A percentile compares a stretch with the other conserved stretches of the same genome.
Conservation (phyloP, 2,113 vertebrate species). For the Sprattus sprattus region DNA sequence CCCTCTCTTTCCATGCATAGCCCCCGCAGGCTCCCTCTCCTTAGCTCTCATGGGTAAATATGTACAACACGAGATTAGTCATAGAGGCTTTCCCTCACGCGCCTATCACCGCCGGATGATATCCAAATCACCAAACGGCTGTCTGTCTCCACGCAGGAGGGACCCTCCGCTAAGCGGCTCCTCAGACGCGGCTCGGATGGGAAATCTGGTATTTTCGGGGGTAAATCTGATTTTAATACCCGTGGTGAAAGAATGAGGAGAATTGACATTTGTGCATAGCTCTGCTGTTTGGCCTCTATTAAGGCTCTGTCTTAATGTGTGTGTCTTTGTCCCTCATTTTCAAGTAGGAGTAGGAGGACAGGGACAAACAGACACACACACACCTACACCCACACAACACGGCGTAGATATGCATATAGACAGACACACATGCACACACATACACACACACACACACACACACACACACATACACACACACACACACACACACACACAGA, state of each 20-base stretch:
- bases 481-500: not conserved
- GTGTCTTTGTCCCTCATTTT: not conserved
- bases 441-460: slow-evolving; percentile 14
- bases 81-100: slow-evolving; percentile 33
- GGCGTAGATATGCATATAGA: not conserved
- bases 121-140: slow-evolving; percentile 5
- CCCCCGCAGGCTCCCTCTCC: not conserved
- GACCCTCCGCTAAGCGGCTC: not conserved
- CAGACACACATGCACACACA: slow-evolving; percentile 19
- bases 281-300: not conserved
- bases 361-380: not conserved
- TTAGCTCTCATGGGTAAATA: slow-evolving; percentile 32
- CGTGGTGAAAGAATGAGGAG: slow-evolving; percentile 11
- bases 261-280: slow-evolving; percentile 12
- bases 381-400: not conserved
- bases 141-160: not conserved
- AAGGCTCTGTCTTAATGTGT: not conserved
- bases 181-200: not conserved
- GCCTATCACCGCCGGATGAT: not conserved
- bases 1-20: not conserved
- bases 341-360: not conserved
- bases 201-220: slow-evolving; percentile 6
- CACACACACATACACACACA: not conserved
- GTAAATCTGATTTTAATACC: slow-evolving; percentile 9
- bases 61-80: slow-evolving; percentile 51